These are phyloP conservation scores for Helicoverpa zea DNA, from an alignment of 1,140 invertebrate species.

Conservation along the genomic window DNA sequence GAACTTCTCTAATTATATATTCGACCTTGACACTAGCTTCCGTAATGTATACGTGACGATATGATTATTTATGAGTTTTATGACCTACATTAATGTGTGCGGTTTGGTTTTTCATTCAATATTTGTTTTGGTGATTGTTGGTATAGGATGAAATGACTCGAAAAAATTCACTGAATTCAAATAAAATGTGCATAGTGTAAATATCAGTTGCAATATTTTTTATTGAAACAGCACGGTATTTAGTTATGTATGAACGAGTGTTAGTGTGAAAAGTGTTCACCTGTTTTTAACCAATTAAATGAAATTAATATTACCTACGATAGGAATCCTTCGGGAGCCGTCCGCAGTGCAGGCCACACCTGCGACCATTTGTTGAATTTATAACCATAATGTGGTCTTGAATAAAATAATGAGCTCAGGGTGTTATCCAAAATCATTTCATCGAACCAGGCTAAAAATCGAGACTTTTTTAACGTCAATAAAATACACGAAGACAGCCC, in stretches of 20 bases:
- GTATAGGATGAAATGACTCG: too few relatives aligned
- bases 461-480: too few relatives aligned
- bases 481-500: too few relatives aligned
- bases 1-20: conserved; percentile 50
- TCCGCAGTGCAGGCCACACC: conserved; percentile 12
- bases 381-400: conserved; percentile 17
- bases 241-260: too few relatives aligned
- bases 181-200: background rate
- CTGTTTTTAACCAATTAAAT: conserved; percentile 16
- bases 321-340: conserved; percentile 10
- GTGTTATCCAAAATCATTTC: background rate
- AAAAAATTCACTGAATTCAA: background rate
- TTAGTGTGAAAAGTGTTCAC: background rate
- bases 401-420: background rate
- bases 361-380: conserved; percentile 25
- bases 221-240: background rate
- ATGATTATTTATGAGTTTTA: background rate
- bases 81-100: too few relatives aligned
- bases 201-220: background rate
- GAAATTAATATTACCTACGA: conserved; percentile 22
- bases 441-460: too few relatives aligned
- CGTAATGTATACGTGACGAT: conserved; percentile 31
- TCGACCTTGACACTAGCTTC: conserved; percentile 51
- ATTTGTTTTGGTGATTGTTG: too few relatives aligned
- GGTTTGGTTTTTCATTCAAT: too few relatives aligned